Conservation (phyloP, 2,888 invertebrate genomes). For the Arrhopalites spinosus region DNA sequence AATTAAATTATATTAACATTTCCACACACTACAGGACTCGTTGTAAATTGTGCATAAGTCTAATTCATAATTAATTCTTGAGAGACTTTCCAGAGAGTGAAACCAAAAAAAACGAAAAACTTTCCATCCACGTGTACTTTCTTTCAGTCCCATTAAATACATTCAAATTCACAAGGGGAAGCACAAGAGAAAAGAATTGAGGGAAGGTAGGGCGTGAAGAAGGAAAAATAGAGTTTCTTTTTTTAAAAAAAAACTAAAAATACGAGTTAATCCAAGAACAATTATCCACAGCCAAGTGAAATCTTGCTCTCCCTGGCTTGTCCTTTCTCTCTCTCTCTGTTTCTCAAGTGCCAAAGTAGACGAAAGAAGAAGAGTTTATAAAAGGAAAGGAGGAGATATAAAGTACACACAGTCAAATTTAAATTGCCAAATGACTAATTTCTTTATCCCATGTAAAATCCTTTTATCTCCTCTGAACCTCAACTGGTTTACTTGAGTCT, state of each 20-base stretch:
- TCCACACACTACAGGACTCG: no score
- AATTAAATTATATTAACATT: no score
- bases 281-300: background rate
- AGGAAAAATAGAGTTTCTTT: background rate
- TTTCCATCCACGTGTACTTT: background rate
- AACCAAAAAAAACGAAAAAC: no score
- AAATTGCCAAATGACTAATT: conserved; percentile 31
- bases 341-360: background rate
- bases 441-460: conserved; percentile 26
- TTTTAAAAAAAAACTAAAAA: no score
- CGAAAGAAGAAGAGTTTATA: background rate
- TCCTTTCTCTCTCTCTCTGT: background rate
- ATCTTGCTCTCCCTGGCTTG: background rate
- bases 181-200: background rate
- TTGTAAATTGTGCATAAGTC: no score
- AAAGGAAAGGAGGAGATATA: background rate
- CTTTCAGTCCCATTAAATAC: background rate
- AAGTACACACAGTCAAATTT: conserved; percentile 14
- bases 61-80: no score
- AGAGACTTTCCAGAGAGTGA: no score
- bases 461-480: conserved; percentile 27
- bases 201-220: background rate
- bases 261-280: conserved; percentile 2
- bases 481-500: conserved; percentile 9
- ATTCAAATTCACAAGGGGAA: background rate